These are phyloP conservation scores for Cotesia glomerata DNA, from an alignment of 1,140 invertebrate species.

Conservation along the genomic window DNA sequence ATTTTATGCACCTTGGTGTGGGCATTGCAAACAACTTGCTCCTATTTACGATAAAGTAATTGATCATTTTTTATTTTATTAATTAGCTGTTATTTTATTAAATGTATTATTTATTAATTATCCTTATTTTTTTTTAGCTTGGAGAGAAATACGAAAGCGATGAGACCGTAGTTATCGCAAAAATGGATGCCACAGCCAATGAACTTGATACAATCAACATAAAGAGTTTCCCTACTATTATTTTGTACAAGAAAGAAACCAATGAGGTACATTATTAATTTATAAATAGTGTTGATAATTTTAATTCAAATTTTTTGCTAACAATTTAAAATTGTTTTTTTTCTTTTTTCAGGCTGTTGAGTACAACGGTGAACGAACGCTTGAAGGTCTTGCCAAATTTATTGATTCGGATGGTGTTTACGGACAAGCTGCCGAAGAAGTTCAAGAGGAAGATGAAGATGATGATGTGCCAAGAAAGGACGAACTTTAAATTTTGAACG, in stretches of 20 bases:
- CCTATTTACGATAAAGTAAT: constrained; percentile 88
- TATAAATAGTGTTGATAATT: background rate
- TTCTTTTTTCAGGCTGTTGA: constrained; percentile 74
- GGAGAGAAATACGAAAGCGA: constrained; percentile 87
- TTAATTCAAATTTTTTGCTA: constrained; percentile 17
- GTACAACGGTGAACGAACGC: constrained; percentile 93
- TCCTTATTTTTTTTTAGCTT: constrained; percentile 62
- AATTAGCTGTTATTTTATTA: no score
- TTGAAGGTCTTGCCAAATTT: constrained; percentile 93
- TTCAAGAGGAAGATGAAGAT: constrained; percentile 70
- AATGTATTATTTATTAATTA: background rate
- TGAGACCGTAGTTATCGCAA: constrained; percentile 89
- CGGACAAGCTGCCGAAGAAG: constrained; percentile 69
- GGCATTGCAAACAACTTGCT: constrained; percentile 95
- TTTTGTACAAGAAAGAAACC: constrained; percentile 90
- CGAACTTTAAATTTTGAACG: constrained; percentile 66
- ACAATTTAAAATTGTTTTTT: constrained; percentile 18
- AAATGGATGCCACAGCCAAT: constrained; percentile 98
- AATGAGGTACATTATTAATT: constrained; percentile 74
- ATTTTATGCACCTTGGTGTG: constrained; percentile 98
- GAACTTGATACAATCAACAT: constrained; percentile 96
- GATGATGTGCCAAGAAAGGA: constrained; percentile 72
- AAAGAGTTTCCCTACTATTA: constrained; percentile 95
- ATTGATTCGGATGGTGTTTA: constrained; percentile 79
- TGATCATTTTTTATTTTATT: constrained; percentile 9